Evolutionary conservation across 2,888 invertebrate species (phyloP).

Genomic region (Andrena dorsata): DNA sequence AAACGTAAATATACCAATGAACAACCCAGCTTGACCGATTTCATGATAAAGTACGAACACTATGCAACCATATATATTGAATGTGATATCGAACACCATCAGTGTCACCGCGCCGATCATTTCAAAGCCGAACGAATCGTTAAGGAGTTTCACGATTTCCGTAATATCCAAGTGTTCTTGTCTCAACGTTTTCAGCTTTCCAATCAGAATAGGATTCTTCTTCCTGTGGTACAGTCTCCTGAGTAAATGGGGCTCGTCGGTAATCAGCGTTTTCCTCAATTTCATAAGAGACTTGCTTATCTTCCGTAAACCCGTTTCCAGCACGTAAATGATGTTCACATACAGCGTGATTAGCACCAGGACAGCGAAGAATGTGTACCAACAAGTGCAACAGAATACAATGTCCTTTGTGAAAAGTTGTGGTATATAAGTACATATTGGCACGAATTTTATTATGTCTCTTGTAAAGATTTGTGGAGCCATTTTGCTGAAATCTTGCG

Average conservation of each 20-base stretch:
- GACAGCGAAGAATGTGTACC: conserved; percentile 53
- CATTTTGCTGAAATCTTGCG: conserved; percentile 55
- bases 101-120: conserved; percentile 31
- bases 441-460: conserved; percentile 67
- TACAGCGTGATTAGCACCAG: conserved; percentile 16
- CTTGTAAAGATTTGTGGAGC: conserved; percentile 67
- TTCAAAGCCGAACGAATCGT: no score
- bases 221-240: no score
- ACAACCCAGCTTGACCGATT: rapidly evolving
- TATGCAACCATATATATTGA: conserved; percentile 61
- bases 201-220: no score
- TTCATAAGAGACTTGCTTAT: no score
- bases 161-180: no score
- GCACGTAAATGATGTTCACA: no score
- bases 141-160: no score
- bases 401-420: conserved; percentile 11
- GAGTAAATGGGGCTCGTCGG: no score
- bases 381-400: rapidly evolving
- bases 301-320: no score
- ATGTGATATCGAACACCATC: conserved; percentile 76
- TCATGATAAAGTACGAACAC: neutral
- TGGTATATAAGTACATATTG: conserved; percentile 56
- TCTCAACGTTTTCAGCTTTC: no score
- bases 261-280: no score
- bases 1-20: no score